Evolutionary conservation across 2,888 invertebrate genomes (phyloP).

Genomic region (Adelognathus sp.): DNA sequence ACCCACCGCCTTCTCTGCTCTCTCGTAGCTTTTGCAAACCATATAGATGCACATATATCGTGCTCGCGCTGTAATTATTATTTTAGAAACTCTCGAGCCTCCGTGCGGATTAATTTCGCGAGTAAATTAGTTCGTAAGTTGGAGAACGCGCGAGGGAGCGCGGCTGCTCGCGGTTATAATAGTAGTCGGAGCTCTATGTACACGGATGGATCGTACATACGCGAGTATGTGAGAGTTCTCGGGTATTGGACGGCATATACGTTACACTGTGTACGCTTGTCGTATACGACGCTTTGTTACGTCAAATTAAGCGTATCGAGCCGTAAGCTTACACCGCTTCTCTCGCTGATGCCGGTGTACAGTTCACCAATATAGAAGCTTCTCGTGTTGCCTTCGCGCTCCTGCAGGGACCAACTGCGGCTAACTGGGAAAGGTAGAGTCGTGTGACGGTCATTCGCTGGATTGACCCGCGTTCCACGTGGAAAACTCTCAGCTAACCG

Average conservation of each 20-base stretch:
- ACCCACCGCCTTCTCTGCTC: neutral
- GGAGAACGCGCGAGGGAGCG: slow-evolving; percentile 49
- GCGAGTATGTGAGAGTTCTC: slow-evolving; percentile 16
- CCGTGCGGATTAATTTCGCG: slow-evolving; percentile 69
- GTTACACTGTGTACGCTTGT: slow-evolving; percentile 26
- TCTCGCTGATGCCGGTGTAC: slow-evolving; percentile 37
- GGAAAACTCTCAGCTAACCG: neutral
- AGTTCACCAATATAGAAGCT: slow-evolving; percentile 2
- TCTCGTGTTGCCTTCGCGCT: neutral
- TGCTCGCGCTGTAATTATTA: slow-evolving; percentile 66
- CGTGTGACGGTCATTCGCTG: neutral
- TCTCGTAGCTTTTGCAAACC: neutral
- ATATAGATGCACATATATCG: slow-evolving; percentile 12
- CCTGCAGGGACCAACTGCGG: neutral
- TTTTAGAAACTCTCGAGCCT: slow-evolving; percentile 70
- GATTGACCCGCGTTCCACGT: neutral
- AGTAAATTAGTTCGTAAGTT: slow-evolving; percentile 71
- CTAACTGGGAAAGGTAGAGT: neutral
- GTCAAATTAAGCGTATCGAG: slow-evolving; percentile 67
- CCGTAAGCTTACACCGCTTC: slow-evolving; percentile 44
- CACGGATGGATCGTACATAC: neutral
- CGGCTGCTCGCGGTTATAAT: slow-evolving; percentile 51
- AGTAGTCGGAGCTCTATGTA: neutral
- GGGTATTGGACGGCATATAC: neutral
- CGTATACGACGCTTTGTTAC: slow-evolving; percentile 62